Base-by-base conservation (phyloP, 1,140 invertebrate species). In the Meteorus sp. region DNA sequence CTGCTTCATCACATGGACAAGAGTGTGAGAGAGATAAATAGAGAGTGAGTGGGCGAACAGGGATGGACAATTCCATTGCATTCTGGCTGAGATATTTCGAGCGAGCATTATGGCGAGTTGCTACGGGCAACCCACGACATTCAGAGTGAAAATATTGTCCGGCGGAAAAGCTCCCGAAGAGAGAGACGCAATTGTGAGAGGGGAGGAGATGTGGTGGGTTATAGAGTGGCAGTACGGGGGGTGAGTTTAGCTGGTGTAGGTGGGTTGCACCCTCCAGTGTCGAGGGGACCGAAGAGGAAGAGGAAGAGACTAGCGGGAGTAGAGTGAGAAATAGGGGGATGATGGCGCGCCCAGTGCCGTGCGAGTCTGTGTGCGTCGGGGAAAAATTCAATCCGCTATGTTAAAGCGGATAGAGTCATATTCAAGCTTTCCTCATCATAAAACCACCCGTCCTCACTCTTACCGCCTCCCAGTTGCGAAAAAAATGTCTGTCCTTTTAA, bases 301-400 rank as follows among this genome's bases (percentile, higher is more conserved):
- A 13, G 35, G 35, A 13, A 4, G 35, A 7, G 13, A 7, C 35
- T 13, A 15, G 13, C n/a, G n/a, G n/a, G n/a, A n/a, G n/a, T n/a
- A n/a, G n/a, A n/a, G 35, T 13, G 22, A 59, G 56, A 20, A 33
- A 29, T 15, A 23, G 45, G 17, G 43, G 15, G 6, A 27, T 1
- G 7, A 20, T 9, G 19, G 31, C 1, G 31, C 7, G 17, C 4
- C 17, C 4, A 39, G 51, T 37, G 39, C 54, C 23, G 44, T 27
- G 19, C 48, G n/a, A n/a, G n/a, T 47, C 27, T 58, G 67, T 69
- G 60, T 61, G 67, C 69, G 70, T 69, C 66, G 74, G 71, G 71
- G 69, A 78, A 78, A 79, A 78, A 78, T 77, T 78, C 75, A 77
- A 79, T 78, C 73, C 74, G 66, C 69, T 69, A 66, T 69, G n/a